These are phyloP conservation scores for Drosophila yooni DNA, from an alignment of 2,888 invertebrate species.

Conservation along the genomic window DNA sequence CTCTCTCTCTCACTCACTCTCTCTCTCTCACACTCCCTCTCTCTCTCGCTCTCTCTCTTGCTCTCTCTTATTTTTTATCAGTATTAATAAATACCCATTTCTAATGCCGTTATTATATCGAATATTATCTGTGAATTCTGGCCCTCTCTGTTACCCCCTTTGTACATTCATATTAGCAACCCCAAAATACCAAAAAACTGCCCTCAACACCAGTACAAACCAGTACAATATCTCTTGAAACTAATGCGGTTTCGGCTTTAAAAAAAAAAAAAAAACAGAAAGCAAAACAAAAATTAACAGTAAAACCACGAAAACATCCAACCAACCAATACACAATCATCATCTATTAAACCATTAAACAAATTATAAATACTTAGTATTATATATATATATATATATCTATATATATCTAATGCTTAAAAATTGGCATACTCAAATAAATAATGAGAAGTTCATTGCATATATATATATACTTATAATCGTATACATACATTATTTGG, in stretches of 20 bases:
- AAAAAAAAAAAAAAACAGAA: slow-evolving; percentile 23
- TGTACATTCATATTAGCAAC: slow-evolving; percentile 65
- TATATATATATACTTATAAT: slow-evolving; percentile 36
- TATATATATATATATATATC: not conserved
- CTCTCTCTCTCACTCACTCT: slow-evolving; percentile 5
- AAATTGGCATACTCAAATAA: slow-evolving; percentile 24
- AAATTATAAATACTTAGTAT: slow-evolving; percentile 32
- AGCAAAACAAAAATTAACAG: slow-evolving; percentile 35
- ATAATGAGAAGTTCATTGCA: slow-evolving; percentile 36
- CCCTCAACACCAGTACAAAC: slow-evolving; percentile 22
- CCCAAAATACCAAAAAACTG: slow-evolving; percentile 28
- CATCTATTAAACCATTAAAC: slow-evolving; percentile 45
- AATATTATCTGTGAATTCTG: slow-evolving; percentile 50
- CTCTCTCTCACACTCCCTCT: slow-evolving; percentile 20
- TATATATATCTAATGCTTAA: slow-evolving; percentile 1
- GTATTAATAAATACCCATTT: slow-evolving; percentile 29
- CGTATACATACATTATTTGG: slow-evolving; percentile 66
- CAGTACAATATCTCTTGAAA: slow-evolving; percentile 42
- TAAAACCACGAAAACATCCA: slow-evolving; percentile 34
- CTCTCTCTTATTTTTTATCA: slow-evolving; percentile 4
- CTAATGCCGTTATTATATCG: slow-evolving; percentile 45
- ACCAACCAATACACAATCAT: slow-evolving; percentile 46
- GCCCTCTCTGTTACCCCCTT: slow-evolving; percentile 35
- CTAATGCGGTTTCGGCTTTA: slow-evolving; percentile 71
- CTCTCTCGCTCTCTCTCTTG: slow-evolving; percentile 16